phyloP scores from a whole-genome alignment of 2,888 invertebrate genomes.

The Phaonia tiefii region DNA sequence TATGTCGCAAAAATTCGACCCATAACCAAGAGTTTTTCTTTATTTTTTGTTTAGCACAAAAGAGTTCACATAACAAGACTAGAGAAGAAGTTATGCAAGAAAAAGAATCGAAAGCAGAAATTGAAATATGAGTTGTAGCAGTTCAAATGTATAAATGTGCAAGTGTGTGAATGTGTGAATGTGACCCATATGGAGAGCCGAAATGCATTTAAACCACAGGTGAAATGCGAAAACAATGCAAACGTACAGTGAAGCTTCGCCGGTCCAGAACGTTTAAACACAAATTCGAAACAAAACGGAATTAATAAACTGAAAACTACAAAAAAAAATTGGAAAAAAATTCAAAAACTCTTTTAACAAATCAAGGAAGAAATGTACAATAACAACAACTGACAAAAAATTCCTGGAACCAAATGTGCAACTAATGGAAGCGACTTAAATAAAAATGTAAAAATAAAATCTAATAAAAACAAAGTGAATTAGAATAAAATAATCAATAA shows the following conservation, averaged over 20 bases:
- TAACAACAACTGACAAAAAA: not conserved
- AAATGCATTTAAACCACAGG: constrained; percentile 72
- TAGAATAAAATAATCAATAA: constrained; percentile 19
- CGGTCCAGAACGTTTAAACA: constrained; percentile 50
- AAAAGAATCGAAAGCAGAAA: constrained; percentile 44
- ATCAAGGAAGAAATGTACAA: constrained; percentile 6
- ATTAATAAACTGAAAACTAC: constrained; percentile 48
- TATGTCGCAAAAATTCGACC: constrained; percentile 13
- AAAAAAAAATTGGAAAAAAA: constrained; percentile 47
- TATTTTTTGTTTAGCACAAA: no score
- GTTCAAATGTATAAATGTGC: no score
- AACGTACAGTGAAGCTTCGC: constrained; percentile 56
- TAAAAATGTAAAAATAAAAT: constrained; percentile 34
- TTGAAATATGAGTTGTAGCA: constrained; percentile 33
- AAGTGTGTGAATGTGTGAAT: constrained; percentile 1
- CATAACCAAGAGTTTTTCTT: no score
- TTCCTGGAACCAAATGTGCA: constrained; percentile 12
- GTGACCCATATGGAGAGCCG: constrained; percentile 10
- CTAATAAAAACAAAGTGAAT: constrained; percentile 11
- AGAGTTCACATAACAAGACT: constrained; percentile 15
- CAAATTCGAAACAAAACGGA: constrained; percentile 1
- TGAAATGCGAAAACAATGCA: constrained; percentile 64
- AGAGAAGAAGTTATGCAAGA: constrained; percentile 49
- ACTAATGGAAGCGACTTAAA: constrained; percentile 4
- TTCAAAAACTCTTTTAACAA: not conserved